Evolutionary conservation across 1,140 invertebrate genomes (phyloP).

Genomic region (Drosophila santomea): DNA sequence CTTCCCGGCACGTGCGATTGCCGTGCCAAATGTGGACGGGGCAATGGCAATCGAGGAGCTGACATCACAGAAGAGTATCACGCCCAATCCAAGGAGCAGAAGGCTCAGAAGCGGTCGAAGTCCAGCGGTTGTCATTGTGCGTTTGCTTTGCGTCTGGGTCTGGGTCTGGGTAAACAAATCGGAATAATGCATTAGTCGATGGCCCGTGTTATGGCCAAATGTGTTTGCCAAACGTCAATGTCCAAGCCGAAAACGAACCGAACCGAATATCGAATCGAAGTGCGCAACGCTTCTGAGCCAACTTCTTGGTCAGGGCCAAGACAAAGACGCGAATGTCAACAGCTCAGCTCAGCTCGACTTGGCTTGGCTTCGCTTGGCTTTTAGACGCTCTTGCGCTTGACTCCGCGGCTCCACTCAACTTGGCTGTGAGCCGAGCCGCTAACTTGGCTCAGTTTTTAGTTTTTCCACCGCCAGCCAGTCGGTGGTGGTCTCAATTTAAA

Average conservation of each 20-base stretch:
- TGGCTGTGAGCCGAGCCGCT: slow-evolving; percentile 13
- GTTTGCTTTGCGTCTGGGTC: slow-evolving; percentile 22
- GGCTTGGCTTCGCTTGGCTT: slow-evolving; percentile 24
- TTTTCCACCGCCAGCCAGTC: slow-evolving; percentile 17
- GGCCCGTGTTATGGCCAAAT: slow-evolving; percentile 45
- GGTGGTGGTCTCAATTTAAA: slow-evolving; percentile 60
- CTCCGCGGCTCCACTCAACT: slow-evolving; percentile 16
- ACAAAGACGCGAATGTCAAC: slow-evolving; percentile 76
- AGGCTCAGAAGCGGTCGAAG: slow-evolving; percentile 38
- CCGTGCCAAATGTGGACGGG: slow-evolving; percentile 86
- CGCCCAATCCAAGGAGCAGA: slow-evolving; percentile 29
- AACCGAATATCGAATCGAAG: slow-evolving; percentile 49
- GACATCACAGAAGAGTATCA: slow-evolving; percentile 55
- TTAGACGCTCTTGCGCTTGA: slow-evolving; percentile 35
- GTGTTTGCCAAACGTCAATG: slow-evolving; percentile 52
- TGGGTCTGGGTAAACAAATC: slow-evolving; percentile 49
- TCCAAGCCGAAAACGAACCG: slow-evolving; percentile 18
- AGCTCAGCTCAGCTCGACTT: slow-evolving; percentile 18
- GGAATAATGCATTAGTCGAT: slow-evolving; percentile 68
- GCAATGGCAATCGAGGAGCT: slow-evolving; percentile 85
- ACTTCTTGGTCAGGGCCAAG: slow-evolving; percentile 80
- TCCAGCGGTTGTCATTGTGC: slow-evolving; percentile 59
- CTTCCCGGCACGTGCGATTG: slow-evolving; percentile 86
- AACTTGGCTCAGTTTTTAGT: slow-evolving; percentile 42
- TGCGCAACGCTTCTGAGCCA: slow-evolving; percentile 59